Base-by-base conservation (phyloP, 2,113 vertebrate species). In the Seriola dumerili region DNA sequence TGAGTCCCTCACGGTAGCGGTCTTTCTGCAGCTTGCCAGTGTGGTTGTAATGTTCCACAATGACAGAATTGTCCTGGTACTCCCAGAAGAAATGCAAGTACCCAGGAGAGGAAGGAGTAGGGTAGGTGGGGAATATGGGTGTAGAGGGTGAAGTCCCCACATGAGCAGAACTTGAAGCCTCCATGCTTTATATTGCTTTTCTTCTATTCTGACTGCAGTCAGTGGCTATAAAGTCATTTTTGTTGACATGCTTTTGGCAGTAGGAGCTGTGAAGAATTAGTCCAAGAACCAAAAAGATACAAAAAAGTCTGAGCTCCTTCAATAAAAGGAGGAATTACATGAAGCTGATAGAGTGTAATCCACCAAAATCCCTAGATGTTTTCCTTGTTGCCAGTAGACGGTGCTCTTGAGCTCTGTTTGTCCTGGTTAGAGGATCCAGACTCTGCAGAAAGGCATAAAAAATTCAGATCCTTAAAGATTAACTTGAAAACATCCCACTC, bases 31-130 rank as follows among this genome's bases (percentile, higher is more conserved):
- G 95, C 88, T 98, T 98, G 36, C 96, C 96, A 0, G 96, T 97
- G 93, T 95, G 95, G 92, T 97, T 97, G 91, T 99, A 99, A 73
- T 99, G 97, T 3, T 91, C 65, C 55, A 83, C 57, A 34, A 99
- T 94, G 19, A 98, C 90, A 3, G 92, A 88, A 50, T 93, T 97
- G 84, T 95, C 90, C 17, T 94, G 93, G 89, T 96, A 96, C n/a
- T 93, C 79, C 69, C 77, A 85, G 91, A 69, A 96, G 86, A 94
- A 92, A 58, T 92, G 91, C 64, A 89, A 78, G 66, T 76, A 85
- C 54, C 63, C 29, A 1, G n/a, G 23, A 36, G 77, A 80, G 6
- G 81, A 76, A 5, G 87, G 50, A 57, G 84, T 44, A 5, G 76
- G 44, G 21, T 80, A 83, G 25, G 76, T 57, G 50, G 76, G 59